A percentile compares a stretch with the other conserved stretches of the same genome.
Conservation (phyloP, 2,113 vertebrate species). For the Rissa tridactyla region DNA sequence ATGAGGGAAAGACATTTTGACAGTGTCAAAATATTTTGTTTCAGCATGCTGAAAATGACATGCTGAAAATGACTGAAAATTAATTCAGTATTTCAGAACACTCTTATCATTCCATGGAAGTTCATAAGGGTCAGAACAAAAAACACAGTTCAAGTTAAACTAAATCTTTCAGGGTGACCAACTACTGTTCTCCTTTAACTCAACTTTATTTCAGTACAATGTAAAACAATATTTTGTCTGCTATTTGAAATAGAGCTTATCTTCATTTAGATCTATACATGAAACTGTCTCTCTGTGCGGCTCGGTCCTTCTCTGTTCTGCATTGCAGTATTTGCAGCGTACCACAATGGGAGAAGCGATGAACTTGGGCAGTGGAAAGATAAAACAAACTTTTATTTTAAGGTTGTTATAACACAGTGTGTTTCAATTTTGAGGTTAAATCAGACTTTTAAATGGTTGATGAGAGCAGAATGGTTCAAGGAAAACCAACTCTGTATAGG, state of each 20-base stretch:
- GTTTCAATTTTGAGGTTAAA: background rate
- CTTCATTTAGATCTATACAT: background rate
- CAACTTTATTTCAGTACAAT: background rate
- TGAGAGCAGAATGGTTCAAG: background rate
- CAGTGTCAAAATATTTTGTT: background rate
- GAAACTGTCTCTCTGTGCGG: background rate
- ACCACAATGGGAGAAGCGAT: background rate
- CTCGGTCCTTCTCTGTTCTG: background rate
- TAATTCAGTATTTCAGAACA: background rate
- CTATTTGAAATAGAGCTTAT: background rate
- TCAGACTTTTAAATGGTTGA: background rate
- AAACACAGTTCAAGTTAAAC: background rate
- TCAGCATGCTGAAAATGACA: background rate
- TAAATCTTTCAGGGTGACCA: background rate
- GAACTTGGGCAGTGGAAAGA: background rate
- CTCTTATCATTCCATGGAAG: background rate
- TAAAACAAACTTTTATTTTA: background rate
- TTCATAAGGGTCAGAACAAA: background rate
- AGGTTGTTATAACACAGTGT: background rate
- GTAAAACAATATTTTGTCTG: background rate
- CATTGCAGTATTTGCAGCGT: background rate
- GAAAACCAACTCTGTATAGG: background rate
- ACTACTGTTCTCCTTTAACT: background rate
- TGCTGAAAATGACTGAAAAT: background rate
- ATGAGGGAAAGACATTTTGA: background rate